Evolutionary conservation across 2,888 invertebrate genomes (phyloP).

Genomic region (Thecophora atra): DNA sequence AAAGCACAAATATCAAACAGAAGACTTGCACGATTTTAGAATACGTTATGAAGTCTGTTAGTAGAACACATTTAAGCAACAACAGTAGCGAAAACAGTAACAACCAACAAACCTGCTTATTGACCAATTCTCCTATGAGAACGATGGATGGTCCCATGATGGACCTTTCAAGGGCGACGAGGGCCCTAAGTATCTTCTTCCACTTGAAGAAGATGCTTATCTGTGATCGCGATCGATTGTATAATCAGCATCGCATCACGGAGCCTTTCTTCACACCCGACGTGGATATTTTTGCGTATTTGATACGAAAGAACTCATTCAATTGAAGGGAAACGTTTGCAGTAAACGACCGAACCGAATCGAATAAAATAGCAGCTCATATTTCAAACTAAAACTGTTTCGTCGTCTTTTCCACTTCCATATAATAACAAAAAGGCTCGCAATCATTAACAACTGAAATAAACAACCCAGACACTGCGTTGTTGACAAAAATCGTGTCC

Average conservation of each 20-base stretch:
- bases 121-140: background rate
- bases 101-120: constrained; percentile 12
- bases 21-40: background rate
- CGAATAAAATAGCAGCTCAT: constrained; percentile 12
- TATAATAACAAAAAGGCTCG: background rate
- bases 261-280: background rate
- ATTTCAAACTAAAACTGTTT: constrained; percentile 18
- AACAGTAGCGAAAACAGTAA: constrained; percentile 2
- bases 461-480: constrained; percentile 11
- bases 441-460: background rate
- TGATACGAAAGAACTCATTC: background rate
- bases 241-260: no score
- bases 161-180: no score
- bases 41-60: background rate
- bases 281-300: background rate
- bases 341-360: constrained; percentile 32
- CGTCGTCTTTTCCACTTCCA: background rate
- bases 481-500: constrained; percentile 20
- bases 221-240: background rate
- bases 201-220: background rate
- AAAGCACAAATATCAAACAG: background rate
- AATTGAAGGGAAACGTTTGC: background rate
- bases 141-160: background rate
- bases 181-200: no score
- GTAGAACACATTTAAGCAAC: background rate